Evolutionary conservation across 2,113 vertebrate species (phyloP), one percentile per base, ranked within the genome.

Genomic region (Brevimyrus niger): DNA sequence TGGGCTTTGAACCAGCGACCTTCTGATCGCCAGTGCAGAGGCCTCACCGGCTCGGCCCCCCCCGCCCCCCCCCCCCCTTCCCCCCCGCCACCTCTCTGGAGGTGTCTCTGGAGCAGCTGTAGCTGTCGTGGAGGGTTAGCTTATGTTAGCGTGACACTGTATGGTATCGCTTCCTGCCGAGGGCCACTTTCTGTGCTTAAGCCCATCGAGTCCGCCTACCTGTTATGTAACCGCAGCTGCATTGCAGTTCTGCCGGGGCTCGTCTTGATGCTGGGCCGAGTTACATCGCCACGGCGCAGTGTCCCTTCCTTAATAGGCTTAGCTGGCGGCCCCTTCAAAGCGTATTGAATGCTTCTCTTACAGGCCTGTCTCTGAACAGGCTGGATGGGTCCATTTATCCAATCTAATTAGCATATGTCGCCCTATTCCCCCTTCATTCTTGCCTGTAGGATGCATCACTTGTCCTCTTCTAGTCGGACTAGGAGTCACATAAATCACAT

Each of bases 141-240:
- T 47, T 84, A 31, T 35, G 85, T 55, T 47, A 87, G 44, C 50
- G 27, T 53, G 85, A 87, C 48, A 31, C 50, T 23, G 4, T 31
- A 19, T 87, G 31, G 35, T 87, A 27, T 87, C 7, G 27, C 15
- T 53, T 35, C 10, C 48, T 7, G 31, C 85, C 11, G 5, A 53
- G 85, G 48, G 47, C 2, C 50, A 38, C 38, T 42, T 58, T 38
- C 82, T 2, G 21, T 27, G 87, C 35, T 65, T 86, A 51, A n/a
- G 9, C 86, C 35, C 35, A 3, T 15, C 35, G 15, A 38, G 31
- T 44, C 19, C 38, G 35, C 27, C 55, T 46, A 7, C 31, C 38
- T 65, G 38, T 87, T 61, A 87, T 23, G 38, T 87, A 87, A 87
- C 38, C 10, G 42, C 38, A 61, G 86, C 38, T 58, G 86, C 86